Evolutionary conservation across 2,113 vertebrate species (phyloP).

Genomic region (Rhinichthys klamathensis): DNA sequence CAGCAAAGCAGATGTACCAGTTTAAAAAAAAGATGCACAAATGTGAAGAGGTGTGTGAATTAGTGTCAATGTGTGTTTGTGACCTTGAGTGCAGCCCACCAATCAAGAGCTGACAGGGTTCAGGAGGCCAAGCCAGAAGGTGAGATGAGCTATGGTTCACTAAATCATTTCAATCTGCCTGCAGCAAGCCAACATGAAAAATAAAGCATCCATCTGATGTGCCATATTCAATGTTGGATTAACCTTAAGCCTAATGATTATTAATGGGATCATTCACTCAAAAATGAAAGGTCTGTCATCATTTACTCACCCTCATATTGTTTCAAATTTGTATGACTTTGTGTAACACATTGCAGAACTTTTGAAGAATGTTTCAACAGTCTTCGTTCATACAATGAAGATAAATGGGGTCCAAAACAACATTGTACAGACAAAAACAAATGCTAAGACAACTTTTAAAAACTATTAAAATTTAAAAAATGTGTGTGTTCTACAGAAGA

Average conservation of each 20-base stretch:
- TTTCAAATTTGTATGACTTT: background rate
- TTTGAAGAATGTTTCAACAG: background rate
- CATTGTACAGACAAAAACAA: background rate
- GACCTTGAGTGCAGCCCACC: conserved; percentile 26
- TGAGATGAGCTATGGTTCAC: conserved; percentile 22
- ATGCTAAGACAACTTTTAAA: background rate
- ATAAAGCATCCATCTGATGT: background rate
- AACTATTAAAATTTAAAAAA: background rate
- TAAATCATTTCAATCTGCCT: background rate
- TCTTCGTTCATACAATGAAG: background rate
- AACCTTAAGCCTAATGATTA: background rate
- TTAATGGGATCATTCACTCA: background rate
- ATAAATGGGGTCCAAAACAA: background rate
- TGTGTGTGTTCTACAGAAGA: background rate
- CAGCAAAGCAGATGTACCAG: conserved; percentile 19
- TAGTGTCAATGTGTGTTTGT: conserved; percentile 14
- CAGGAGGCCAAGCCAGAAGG: conserved; percentile 25
- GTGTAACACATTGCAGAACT: background rate
- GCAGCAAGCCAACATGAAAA: background rate
- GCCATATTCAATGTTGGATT: background rate
- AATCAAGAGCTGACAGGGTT: conserved; percentile 31
- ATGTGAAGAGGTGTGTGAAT: conserved; percentile 1
- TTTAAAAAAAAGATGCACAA: background rate
- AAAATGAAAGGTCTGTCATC: background rate
- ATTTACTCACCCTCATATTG: background rate